Evolutionary conservation across 2,797 vertebrate species (phyloP).

Genomic region (Leptoclinus maculatus): DNA sequence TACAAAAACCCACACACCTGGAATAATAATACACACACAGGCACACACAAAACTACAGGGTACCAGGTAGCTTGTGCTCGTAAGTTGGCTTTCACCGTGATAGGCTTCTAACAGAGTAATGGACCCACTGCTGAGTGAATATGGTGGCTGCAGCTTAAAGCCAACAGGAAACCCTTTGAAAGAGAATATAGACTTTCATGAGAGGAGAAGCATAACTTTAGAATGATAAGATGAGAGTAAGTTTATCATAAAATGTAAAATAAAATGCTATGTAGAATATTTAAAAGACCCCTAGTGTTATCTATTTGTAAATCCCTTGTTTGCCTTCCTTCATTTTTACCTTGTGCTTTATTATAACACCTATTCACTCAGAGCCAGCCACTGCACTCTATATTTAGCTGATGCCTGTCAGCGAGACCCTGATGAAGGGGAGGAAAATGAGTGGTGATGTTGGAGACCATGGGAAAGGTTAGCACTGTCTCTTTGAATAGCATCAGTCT

Average conservation of each 20-base stretch:
- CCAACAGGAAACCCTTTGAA: conserved; percentile 22
- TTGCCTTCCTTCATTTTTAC: conserved; percentile 5
- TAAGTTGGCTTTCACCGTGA: conserved; percentile 26
- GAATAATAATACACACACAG: conserved; percentile 22
- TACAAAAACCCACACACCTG: conserved; percentile 28
- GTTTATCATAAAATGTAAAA: conserved; percentile 14
- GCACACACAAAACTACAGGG: conserved; percentile 28
- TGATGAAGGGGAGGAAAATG: conserved; percentile 69
- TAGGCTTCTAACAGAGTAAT: conserved; percentile 44
- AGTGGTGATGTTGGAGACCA: conserved; percentile 62
- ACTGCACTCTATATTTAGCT: conserved; percentile 68
- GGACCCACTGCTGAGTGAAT: conserved; percentile 36
- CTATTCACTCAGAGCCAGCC: conserved; percentile 43
- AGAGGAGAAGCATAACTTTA: not conserved
- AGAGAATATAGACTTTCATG: conserved; percentile 1
- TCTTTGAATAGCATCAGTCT: conserved; percentile 57
- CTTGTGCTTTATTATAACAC: conserved; percentile 39
- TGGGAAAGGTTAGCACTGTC: conserved; percentile 69
- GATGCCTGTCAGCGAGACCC: conserved; percentile 59
- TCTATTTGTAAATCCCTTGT: not conserved
- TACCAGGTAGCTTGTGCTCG: conserved; percentile 18
- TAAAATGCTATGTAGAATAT: not conserved
- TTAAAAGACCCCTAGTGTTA: not conserved
- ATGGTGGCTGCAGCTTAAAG: conserved; percentile 25
- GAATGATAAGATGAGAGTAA: not conserved